These are phyloP conservation scores for Drosophila tanythrix DNA, from an alignment of 2,888 invertebrate genomes.

Conservation along the genomic window DNA sequence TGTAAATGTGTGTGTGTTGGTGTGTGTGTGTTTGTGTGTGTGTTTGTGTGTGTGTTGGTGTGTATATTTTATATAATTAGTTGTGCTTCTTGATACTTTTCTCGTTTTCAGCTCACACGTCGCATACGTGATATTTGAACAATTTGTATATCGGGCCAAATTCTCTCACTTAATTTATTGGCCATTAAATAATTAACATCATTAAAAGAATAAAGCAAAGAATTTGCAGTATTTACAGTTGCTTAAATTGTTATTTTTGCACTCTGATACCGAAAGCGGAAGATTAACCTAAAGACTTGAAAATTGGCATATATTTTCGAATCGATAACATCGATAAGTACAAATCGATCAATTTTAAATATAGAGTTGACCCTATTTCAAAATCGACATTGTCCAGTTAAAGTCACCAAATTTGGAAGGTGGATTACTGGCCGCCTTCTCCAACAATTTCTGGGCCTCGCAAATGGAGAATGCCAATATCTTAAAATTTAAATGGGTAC, in stretches of 20 bases:
- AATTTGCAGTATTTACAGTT: constrained; percentile 13
- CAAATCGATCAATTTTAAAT: not conserved
- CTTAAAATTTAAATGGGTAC: not conserved
- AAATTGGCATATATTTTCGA: not conserved
- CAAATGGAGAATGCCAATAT: not conserved
- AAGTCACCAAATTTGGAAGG: not conserved
- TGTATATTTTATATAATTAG: not conserved
- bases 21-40: not conserved
- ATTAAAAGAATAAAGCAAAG: constrained; percentile 36
- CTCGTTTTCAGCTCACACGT: constrained; percentile 3
- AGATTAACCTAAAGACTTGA: not conserved
- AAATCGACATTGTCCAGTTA: not conserved
- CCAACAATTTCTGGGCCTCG: not conserved
- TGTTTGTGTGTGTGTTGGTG: not conserved
- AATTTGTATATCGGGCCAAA: constrained; percentile 1
- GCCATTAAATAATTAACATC: constrained; percentile 64
- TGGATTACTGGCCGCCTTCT: not conserved
- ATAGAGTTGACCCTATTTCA: not conserved
- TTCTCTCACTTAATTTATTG: constrained; percentile 49
- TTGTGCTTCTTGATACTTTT: constrained; percentile 16
- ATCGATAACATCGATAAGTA: not conserved
- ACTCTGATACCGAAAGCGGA: not conserved
- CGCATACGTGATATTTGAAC: constrained; percentile 49
- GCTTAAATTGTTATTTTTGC: not conserved
- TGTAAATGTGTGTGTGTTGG: not conserved